These are phyloP conservation scores for Latrodectus elegans DNA, from an alignment of 2,888 invertebrate species.

Conservation along the genomic window DNA sequence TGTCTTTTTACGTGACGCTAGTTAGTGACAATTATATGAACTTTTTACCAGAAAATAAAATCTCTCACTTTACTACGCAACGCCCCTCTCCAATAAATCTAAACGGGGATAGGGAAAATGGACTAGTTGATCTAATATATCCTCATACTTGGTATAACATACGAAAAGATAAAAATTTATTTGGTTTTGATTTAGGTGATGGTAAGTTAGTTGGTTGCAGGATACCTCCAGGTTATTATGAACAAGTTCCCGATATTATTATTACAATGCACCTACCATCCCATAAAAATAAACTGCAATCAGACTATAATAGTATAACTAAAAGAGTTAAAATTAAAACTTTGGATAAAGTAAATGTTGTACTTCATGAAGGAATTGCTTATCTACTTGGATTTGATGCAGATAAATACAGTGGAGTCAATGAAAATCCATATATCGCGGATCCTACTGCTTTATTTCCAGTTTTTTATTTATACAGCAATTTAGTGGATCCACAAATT, in stretches of 20 bases:
- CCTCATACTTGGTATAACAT: constrained; percentile 52
- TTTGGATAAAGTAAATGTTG: neutral
- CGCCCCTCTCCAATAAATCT: constrained; percentile 70
- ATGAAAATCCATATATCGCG: constrained; percentile 11
- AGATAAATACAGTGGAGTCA: neutral
- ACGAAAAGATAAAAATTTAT: neutral
- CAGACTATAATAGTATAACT: neutral
- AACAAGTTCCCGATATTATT: constrained; percentile 22
- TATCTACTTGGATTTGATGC: constrained; percentile 22
- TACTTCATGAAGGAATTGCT: constrained; percentile 12
- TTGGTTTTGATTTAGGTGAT: neutral
- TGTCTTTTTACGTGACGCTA: constrained; percentile 70
- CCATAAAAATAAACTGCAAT: constrained; percentile 21
- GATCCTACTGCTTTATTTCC: neutral
- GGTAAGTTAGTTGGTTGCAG: constrained; percentile 11
- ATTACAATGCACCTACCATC: constrained; percentile 13
- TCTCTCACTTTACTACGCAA: constrained; percentile 71
- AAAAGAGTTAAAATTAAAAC: constrained; percentile 33
- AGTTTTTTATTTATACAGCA: constrained; percentile 70
- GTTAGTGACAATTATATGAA: constrained; percentile 71
- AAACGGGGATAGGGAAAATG: constrained; percentile 71
- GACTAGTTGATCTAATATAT: constrained; percentile 70
- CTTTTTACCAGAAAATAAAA: constrained; percentile 72
- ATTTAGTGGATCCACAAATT: constrained; percentile 71
- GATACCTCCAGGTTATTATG: constrained; percentile 36